A percentile compares a stretch with the other conserved stretches of the same genome.
These are phyloP conservation scores for Alcis repandata DNA, from an alignment of 2,888 invertebrate genomes.

Conservation along the genomic window DNA sequence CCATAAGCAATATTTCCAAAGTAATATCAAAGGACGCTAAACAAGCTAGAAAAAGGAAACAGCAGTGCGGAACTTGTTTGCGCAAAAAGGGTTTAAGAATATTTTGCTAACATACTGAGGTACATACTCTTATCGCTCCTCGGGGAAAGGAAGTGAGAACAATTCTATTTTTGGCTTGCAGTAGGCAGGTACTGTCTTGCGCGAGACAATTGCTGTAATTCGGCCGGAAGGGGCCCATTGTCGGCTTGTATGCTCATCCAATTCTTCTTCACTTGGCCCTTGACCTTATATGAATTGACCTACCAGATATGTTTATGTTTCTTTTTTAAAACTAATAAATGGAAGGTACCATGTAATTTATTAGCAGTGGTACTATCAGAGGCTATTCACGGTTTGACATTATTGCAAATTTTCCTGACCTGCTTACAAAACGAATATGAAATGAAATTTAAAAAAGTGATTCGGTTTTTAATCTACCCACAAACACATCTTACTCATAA, in stretches of 20 bases:
- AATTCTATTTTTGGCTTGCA: slow-evolving; percentile 42
- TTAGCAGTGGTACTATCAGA: too few relatives aligned
- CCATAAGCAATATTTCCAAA: slow-evolving; percentile 27
- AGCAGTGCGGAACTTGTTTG: slow-evolving; percentile 26
- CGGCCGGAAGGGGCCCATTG: slow-evolving; percentile 46
- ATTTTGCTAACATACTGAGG: slow-evolving; percentile 31
- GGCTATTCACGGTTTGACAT: too few relatives aligned
- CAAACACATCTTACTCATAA: too few relatives aligned
- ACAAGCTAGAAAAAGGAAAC: slow-evolving; percentile 15
- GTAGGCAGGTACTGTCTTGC: slow-evolving; percentile 42
- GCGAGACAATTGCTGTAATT: slow-evolving; percentile 50
- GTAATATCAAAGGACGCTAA: slow-evolving; percentile 28
- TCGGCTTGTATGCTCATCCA: slow-evolving; percentile 29
- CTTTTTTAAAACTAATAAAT: too few relatives aligned
- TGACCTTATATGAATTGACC: slow-evolving; percentile 36
- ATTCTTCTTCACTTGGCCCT: slow-evolving; percentile 42
- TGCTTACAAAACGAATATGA: too few relatives aligned
- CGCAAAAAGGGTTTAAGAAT: slow-evolving; percentile 26
- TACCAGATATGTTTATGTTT: not conserved
- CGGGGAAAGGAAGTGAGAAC: slow-evolving; percentile 40
- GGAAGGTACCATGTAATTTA: too few relatives aligned
- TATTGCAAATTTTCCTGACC: too few relatives aligned
- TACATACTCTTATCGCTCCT: slow-evolving; percentile 25
- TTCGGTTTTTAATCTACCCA: too few relatives aligned
- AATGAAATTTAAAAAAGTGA: too few relatives aligned